phyloP scores from a whole-genome alignment of 2,113 vertebrate species.

The Burhinus oedicnemus region DNA sequence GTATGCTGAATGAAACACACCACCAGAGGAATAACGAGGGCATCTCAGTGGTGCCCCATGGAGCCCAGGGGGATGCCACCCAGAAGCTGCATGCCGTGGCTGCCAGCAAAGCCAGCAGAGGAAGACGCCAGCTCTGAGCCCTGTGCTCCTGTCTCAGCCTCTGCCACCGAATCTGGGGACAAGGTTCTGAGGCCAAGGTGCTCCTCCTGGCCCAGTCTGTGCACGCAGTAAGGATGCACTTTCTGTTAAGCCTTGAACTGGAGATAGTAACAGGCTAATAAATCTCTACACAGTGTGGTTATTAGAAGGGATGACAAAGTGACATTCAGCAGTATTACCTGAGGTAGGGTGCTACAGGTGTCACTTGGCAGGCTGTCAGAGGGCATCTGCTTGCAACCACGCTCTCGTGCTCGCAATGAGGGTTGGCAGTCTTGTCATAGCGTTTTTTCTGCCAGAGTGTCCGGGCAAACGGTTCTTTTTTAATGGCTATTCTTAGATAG shows the following conservation, averaged over 20 bases:
- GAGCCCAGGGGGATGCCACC: background rate
- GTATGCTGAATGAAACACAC: fast-evolving
- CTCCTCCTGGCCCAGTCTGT: fast-evolving
- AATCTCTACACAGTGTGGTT: background rate
- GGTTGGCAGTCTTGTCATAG: background rate
- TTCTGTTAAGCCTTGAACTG: background rate
- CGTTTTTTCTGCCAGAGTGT: fast-evolving
- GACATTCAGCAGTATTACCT: background rate
- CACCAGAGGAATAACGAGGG: fast-evolving
- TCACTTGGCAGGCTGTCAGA: background rate
- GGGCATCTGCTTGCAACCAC: background rate
- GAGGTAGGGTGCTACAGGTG: background rate
- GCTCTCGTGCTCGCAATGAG: fast-evolving
- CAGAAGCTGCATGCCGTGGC: background rate
- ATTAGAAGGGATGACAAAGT: background rate
- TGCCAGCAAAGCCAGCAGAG: background rate
- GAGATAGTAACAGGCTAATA: too few species aligned
- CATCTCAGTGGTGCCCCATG: fast-evolving
- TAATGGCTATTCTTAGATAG: background rate
- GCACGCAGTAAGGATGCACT: background rate
- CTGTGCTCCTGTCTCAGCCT: background rate
- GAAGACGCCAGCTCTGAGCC: background rate
- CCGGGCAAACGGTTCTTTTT: background rate
- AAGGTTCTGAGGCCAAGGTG: background rate
- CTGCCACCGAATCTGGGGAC: background rate